Conservation (phyloP, 2,797 vertebrate species). For the Neomorphus geoffroyi region DNA sequence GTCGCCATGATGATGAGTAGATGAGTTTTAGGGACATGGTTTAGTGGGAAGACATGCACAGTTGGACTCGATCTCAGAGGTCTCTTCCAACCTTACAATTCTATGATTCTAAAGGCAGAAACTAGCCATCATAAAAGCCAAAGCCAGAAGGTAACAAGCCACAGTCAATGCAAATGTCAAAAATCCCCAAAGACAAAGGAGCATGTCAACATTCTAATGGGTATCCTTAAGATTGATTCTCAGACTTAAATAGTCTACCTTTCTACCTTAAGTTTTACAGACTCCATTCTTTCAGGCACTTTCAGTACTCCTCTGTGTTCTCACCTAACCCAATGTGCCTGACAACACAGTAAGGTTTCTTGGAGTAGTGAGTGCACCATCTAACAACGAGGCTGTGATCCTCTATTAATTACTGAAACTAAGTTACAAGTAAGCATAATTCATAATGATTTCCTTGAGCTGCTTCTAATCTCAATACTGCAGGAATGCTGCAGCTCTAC, state of each 20-base stretch:
- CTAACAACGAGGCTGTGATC: neutral
- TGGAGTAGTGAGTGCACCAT: fast-evolving
- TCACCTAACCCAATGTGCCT: neutral
- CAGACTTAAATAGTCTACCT: neutral
- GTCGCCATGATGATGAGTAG: no score
- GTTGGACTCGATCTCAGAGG: no score
- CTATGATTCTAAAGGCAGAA: neutral
- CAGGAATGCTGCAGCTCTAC: neutral
- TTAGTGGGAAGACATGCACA: no score
- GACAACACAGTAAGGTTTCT: neutral
- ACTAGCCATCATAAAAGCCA: neutral
- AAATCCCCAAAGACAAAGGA: neutral
- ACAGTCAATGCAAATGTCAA: neutral
- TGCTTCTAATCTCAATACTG: neutral
- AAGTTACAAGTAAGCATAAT: neutral
- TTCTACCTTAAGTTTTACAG: neutral
- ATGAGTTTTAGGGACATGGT: no score
- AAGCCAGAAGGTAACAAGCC: neutral
- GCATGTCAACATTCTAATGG: neutral
- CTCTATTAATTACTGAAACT: neutral
- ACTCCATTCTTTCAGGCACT: neutral
- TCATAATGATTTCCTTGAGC: neutral
- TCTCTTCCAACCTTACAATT: no score
- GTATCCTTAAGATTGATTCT: neutral
- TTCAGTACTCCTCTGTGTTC: neutral